A percentile compares a stretch with the other conserved stretches of the same genome.
Conservation (phyloP, 2,888 invertebrate species). For the Rhagonycha fulva region DNA sequence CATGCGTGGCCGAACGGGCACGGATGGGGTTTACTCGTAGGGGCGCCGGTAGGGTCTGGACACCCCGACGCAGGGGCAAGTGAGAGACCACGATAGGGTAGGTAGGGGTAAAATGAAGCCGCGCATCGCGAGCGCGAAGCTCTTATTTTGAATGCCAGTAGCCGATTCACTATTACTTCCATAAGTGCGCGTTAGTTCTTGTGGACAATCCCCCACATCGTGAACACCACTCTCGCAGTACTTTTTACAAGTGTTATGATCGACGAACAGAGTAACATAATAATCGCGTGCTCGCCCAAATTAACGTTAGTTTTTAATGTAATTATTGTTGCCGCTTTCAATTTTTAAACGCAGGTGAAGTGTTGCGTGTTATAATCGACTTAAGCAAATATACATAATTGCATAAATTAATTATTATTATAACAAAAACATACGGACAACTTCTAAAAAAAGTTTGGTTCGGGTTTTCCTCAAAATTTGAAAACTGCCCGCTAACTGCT, state of each 20-base stretch:
- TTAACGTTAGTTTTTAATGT: constrained; percentile 21
- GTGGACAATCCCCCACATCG: constrained; percentile 31
- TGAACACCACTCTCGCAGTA: constrained; percentile 13
- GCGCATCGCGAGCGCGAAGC: constrained; percentile 32
- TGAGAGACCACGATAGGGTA: constrained; percentile 47
- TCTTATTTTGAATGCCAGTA: constrained; percentile 37
- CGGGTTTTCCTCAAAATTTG: neutral
- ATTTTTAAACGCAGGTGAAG: constrained; percentile 20
- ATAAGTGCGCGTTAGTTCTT: constrained; percentile 32
- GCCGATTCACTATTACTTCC: constrained; percentile 32
- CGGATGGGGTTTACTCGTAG: constrained; percentile 50
- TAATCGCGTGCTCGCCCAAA: constrained; percentile 24
- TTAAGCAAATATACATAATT: neutral
- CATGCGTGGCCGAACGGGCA: constrained; percentile 54
- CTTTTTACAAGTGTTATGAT: constrained; percentile 21
- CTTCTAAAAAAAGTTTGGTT: neutral
- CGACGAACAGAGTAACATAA: constrained; percentile 14
- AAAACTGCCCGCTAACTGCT: neutral
- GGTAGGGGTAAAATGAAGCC: constrained; percentile 48
- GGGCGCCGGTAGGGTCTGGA: constrained; percentile 42
- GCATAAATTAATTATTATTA: neutral
- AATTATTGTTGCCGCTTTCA: constrained; percentile 20
- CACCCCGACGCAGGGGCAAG: constrained; percentile 44
- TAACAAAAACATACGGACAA: neutral
- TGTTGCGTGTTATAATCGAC: constrained; percentile 15